phyloP scores from a whole-genome alignment of 2,797 vertebrate genomes.

The Pseudotriccus pelzelni region DNA sequence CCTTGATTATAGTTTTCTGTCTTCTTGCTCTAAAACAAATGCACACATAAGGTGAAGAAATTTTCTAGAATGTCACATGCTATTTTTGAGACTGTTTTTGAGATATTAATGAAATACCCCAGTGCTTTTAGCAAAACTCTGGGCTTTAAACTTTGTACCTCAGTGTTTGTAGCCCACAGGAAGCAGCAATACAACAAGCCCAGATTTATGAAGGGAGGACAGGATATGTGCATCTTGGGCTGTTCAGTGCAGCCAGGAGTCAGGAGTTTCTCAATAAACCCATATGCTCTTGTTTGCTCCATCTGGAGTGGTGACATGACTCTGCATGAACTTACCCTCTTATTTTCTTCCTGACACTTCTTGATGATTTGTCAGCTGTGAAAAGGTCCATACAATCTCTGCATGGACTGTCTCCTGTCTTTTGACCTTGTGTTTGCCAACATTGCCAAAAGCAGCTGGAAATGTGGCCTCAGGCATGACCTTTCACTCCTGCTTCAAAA shows the following conservation, averaged over 20 bases:
- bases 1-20: neutral
- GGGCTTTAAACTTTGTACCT: neutral
- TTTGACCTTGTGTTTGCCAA: neutral
- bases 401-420: neutral
- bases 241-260: neutral
- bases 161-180: neutral
- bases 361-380: neutral
- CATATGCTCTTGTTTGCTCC: neutral
- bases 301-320: neutral
- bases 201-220: neutral
- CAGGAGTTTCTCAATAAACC: neutral
- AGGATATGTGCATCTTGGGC: neutral
- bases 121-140: neutral
- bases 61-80: neutral
- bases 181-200: neutral
- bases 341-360: neutral
- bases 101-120: neutral
- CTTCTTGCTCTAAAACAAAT: neutral
- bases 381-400: neutral
- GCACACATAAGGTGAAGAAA: neutral
- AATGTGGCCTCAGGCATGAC: neutral
- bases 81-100: neutral
- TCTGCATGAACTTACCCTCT: neutral
- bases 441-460: neutral
- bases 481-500: neutral